Evolutionary conservation across 2,113 vertebrate species (phyloP).

Genomic region (Callocephalon fimbriatum): DNA sequence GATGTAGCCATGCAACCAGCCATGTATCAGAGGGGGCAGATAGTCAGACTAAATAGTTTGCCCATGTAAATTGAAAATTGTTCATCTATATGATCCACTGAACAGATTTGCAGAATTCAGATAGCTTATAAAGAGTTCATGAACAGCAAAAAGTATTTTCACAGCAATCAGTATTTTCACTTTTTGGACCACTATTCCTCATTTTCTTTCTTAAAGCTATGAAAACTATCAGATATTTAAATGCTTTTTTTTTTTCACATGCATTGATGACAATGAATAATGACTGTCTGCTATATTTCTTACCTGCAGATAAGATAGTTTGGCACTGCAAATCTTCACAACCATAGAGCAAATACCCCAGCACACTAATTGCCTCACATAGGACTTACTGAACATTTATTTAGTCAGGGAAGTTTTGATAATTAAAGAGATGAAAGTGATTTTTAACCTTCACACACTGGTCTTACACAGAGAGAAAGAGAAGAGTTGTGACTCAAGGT

Average conservation of each 20-base stretch:
- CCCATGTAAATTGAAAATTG: slow-evolving; percentile 11
- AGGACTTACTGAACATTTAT: background rate
- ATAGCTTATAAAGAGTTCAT: background rate
- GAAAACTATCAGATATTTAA: background rate
- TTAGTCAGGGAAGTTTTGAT: background rate
- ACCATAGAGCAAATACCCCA: background rate
- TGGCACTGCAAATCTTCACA: background rate
- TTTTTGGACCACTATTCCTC: background rate
- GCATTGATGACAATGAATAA: background rate
- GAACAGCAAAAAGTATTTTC: background rate
- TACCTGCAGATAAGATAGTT: background rate
- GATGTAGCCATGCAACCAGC: background rate
- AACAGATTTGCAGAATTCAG: background rate
- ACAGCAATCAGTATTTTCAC: background rate
- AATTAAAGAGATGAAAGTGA: background rate
- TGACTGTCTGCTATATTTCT: background rate
- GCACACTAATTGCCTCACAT: background rate
- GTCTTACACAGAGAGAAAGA: background rate
- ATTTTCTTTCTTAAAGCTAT: background rate
- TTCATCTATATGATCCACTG: background rate
- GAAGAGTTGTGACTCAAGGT: background rate
- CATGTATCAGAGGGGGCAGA: background rate
- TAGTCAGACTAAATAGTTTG: background rate
- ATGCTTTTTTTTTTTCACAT: background rate
- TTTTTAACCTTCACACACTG: background rate